Base-by-base conservation (phyloP, 2,113 vertebrate genomes). In the Gavia stellata region DNA sequence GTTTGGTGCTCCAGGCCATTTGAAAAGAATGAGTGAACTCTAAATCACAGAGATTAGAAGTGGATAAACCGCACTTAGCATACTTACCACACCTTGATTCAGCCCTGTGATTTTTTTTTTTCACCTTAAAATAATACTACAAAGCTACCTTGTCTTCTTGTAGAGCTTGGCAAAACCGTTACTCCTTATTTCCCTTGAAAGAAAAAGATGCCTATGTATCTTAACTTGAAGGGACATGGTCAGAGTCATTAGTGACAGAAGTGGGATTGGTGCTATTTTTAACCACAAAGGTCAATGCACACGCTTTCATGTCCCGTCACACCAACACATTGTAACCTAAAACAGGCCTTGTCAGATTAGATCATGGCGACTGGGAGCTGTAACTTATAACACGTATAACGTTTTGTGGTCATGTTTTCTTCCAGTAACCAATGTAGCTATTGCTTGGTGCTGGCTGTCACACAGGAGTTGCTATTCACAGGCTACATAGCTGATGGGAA, bases 351-450 rank as follows among this genome's bases (percentile, higher is more conserved):
- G 86, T 92, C 94, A 50, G 61, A 26, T 84, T 18, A 16, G 65
- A 68, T 92, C 40, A 21, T 0, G 1, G 38, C 67, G 72, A 19
- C 71, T 56, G 47, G 40, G 55, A 89, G 31, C 79, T 49, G 53
- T 59, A 44, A 53, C 29, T 80, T 62, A 4, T 1, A 61, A 31
- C 44, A 7, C 7, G 2, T 31, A 0, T 26, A 23, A 16, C 0
- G 3, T 29, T 79, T 40, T 23, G 71, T 24, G 56, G 79, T 61
- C n/a, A 0, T 7, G 24, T 78, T 80, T 90, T 78, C 77, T 59
- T 55, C 42, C 72, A 59, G 59, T 56, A 55, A 47, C 24, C 34
- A 4, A 1, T 9, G 49, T 18, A 29, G 21, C 24, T 45, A 8
- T 10, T 36, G 52, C 42, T 31, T 14, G 14, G 3, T 70, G 77